Base-by-base conservation (phyloP, 2,888 invertebrate genomes). In the Limnephilus rhombicus region DNA sequence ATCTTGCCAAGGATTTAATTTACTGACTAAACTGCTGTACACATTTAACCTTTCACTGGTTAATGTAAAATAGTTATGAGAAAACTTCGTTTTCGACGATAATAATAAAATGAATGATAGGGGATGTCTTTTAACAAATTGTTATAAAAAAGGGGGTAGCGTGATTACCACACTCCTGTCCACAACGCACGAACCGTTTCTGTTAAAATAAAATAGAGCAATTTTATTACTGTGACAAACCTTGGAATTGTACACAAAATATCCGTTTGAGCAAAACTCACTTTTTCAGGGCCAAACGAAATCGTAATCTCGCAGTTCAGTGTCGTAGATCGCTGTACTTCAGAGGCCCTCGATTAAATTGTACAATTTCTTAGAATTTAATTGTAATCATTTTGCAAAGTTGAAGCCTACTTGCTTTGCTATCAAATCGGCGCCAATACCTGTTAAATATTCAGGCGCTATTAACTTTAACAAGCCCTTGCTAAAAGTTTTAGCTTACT, bases 381-480 rank as follows among this genome's bases (percentile, higher is more conserved):
- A n/a, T 68, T 68, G 68, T 68, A 24, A 68, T 9, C 68, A 68
- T 68, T 68, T 24, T n/a, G 24, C 24, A n/a, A n/a, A 68, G 24
- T 24, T 68, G 24, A 68, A 68, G 68, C 24, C 68, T 68, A 24
- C 53, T 68, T 24, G 24, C 68, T 68, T 68, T 68, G 68, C 68
- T 9, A 68, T 68, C 68, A 24, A 24, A 24, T 24, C 9, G 9
- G 68, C 24, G n/a, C 68, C 68, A 68, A 68, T 68, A 68, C 24
- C 24, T 68, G 68, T 68, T 68, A 68, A 24, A 68, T 68, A 82
- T 82, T 82, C 82, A 82, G 82, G 82, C 34, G 15, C 15, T 3
- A 82, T 82, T 82, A 31, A 82, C n/a, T 82, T 82, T 82, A 83
- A 83, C 34, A 83, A 83, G 68, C 68, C 68, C 68, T 68, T 24